These are phyloP conservation scores for Bombyx mandarina DNA, from an alignment of 1,140 invertebrate species.

Conservation along the genomic window DNA sequence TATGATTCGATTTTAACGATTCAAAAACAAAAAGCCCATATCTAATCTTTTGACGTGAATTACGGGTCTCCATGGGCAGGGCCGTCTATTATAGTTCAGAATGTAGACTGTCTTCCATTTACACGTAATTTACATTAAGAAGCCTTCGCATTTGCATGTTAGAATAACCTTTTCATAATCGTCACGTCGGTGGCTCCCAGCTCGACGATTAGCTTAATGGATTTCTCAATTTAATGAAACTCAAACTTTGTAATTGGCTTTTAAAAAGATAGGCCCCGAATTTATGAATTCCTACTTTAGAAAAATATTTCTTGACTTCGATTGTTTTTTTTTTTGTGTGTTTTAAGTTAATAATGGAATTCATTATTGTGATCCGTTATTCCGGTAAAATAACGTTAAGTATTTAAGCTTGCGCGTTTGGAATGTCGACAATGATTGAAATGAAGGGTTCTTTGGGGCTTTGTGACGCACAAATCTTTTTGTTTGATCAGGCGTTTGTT, in stretches of 20 bases:
- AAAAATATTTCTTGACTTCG: slow-evolving; percentile 8
- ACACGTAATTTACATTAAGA: slow-evolving; percentile 57
- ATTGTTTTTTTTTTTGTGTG: slow-evolving; percentile 11
- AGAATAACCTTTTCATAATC: slow-evolving; percentile 56
- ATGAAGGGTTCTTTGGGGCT: slow-evolving; percentile 35
- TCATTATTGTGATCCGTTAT: slow-evolving; percentile 24
- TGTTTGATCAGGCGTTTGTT: slow-evolving; percentile 65
- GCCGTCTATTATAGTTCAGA: slow-evolving; percentile 35
- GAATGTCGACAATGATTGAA: slow-evolving; percentile 37
- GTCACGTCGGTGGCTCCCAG: slow-evolving; percentile 44
- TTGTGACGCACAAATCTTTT: slow-evolving; percentile 50
- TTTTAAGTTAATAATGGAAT: slow-evolving; percentile 10
- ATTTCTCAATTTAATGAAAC: slow-evolving; percentile 58
- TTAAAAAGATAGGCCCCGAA: slow-evolving; percentile 43
- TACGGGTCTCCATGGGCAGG: slow-evolving; percentile 29
- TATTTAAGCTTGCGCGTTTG: slow-evolving; percentile 35
- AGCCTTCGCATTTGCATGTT: slow-evolving; percentile 54
- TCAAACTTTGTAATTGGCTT: slow-evolving; percentile 51
- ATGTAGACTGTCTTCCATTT: slow-evolving; percentile 43
- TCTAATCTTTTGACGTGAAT: slow-evolving; percentile 50
- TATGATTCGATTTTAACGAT: slow-evolving; percentile 24
- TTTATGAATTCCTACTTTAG: slow-evolving; percentile 30
- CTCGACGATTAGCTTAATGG: slow-evolving; percentile 58
- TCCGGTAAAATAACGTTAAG: slow-evolving; percentile 24
- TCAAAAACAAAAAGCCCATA: slow-evolving; percentile 31